Percentiles rank a stretch among this genome's conserved stretches.
These are phyloP conservation scores for Stenotaenia linearis DNA, from an alignment of 2,888 invertebrate genomes.

Conservation along the genomic window DNA sequence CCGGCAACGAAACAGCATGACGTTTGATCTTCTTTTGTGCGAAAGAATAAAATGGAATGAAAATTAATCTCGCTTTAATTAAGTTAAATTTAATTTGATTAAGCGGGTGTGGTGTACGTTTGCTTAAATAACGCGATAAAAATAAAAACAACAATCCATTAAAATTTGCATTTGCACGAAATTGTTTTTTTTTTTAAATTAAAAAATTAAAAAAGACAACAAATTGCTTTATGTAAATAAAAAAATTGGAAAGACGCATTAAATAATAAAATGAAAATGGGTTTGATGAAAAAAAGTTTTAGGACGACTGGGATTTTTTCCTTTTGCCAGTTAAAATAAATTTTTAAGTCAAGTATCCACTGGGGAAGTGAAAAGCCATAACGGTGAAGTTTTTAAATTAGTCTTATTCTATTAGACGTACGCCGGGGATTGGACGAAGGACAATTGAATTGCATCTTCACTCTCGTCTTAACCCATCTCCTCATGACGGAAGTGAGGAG, in stretches of 20 bases:
- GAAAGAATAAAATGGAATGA: background rate
- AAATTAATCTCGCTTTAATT: conserved; percentile 18
- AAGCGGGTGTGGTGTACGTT: background rate
- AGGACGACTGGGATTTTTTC: background rate
- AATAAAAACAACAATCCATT: background rate
- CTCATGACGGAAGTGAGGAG: background rate
- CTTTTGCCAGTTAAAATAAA: background rate
- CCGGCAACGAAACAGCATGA: background rate
- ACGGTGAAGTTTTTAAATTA: conserved; percentile 19
- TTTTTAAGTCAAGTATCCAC: conserved; percentile 13
- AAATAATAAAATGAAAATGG: background rate
- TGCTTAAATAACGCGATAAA: background rate
- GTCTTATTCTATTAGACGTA: conserved; percentile 15
- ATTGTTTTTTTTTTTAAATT: too few species aligned
- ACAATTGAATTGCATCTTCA: conserved; percentile 21
- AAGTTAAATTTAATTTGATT: conserved; percentile 18
- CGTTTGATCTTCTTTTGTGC: conserved; percentile 13
- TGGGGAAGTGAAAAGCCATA: conserved; percentile 4
- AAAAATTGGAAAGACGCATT: too few species aligned
- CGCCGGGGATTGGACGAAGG: background rate
- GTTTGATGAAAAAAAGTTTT: background rate
- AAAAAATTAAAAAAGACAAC: too few species aligned
- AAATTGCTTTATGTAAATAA: too few species aligned
- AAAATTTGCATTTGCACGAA: too few species aligned
- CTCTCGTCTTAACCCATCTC: background rate